Conservation (phyloP, 2,113 vertebrate genomes). For the Apeltes quadracus region DNA sequence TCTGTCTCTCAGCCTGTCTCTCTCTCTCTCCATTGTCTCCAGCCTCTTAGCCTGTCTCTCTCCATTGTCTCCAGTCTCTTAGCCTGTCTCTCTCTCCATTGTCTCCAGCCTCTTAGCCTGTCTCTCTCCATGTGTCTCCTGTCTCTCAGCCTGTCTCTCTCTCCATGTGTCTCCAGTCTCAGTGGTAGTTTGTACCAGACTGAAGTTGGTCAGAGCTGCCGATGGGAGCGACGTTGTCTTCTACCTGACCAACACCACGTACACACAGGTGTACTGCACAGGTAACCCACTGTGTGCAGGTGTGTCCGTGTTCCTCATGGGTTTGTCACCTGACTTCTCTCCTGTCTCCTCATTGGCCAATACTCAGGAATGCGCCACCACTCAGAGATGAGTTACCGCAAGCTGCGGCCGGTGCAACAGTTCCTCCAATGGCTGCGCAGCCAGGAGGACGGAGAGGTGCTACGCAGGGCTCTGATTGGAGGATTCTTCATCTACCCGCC, state of each 20-base stretch:
- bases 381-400: conserved; percentile 76
- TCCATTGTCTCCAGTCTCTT: too few relatives aligned
- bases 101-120: too few relatives aligned
- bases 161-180: conserved; percentile 69
- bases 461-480: conserved; percentile 74
- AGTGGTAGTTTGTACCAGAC: conserved; percentile 70
- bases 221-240: neutral
- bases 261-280: conserved; percentile 73
- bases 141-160: neutral
- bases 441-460: conserved; percentile 67
- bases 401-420: conserved; percentile 46
- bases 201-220: conserved; percentile 59
- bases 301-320: neutral
- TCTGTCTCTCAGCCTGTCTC: too few relatives aligned
- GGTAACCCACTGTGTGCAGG: conserved; percentile 37
- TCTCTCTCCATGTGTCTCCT: too few relatives aligned
- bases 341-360: conserved; percentile 24
- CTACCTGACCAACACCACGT: conserved; percentile 72
- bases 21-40: too few relatives aligned
- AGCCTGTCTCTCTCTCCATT: too few relatives aligned
- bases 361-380: conserved; percentile 63
- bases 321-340: neutral
- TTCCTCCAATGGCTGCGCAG: conserved; percentile 77
- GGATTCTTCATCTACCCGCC: conserved; percentile 78
- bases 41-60: too few relatives aligned